These are phyloP conservation scores for Sylvilagus floridanus DNA, from an alignment of 2,797 vertebrate genomes.

Conservation along the genomic window DNA sequence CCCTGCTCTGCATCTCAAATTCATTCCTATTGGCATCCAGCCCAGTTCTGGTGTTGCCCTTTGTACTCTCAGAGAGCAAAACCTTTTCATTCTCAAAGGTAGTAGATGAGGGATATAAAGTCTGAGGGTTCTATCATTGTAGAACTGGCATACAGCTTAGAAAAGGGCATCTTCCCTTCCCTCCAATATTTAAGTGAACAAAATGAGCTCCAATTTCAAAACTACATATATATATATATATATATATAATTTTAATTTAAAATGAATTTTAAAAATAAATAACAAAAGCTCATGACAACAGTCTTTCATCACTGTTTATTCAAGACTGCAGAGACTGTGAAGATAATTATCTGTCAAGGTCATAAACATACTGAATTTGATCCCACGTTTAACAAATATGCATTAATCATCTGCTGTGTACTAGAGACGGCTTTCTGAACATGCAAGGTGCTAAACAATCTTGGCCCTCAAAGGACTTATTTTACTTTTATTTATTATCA, in stretches of 20 bases:
- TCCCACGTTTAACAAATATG: conserved; percentile 3
- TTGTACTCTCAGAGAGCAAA: background rate
- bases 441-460: background rate
- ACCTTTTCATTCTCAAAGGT: background rate
- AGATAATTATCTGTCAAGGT: background rate
- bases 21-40: too few species aligned
- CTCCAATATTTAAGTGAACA: background rate
- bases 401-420: background rate
- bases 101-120: background rate
- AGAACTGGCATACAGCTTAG: background rate
- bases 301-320: background rate
- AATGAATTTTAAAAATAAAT: background rate
- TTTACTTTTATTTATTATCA: background rate
- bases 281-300: background rate
- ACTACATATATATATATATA: background rate
- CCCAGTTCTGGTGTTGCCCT: background rate
- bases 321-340: background rate
- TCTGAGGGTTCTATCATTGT: background rate
- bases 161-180: background rate
- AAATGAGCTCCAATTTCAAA: conserved; percentile 11
- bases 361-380: background rate
- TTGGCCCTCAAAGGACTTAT: background rate
- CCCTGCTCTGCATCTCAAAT: accelerated
- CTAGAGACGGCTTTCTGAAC: background rate
- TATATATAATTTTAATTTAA: background rate